Evolutionary conservation across 2,113 vertebrate species (phyloP).

Genomic region (Pteropus alecto): DNA sequence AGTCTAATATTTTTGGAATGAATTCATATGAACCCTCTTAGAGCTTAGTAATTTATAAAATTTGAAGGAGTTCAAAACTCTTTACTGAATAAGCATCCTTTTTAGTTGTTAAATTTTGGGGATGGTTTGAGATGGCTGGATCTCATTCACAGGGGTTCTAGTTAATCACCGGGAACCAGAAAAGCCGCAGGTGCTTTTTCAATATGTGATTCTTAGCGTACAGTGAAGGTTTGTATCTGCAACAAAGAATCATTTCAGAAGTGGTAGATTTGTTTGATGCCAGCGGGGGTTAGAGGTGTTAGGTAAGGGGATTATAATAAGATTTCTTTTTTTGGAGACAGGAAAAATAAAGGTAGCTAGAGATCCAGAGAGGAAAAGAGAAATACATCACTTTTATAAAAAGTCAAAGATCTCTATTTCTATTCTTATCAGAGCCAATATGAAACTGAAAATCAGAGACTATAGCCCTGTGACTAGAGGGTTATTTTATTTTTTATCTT

Average conservation of each 20-base stretch:
- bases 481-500: constrained; percentile 17
- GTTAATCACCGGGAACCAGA: neutral
- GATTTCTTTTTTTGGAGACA: constrained; percentile 52
- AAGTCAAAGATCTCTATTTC: constrained; percentile 44
- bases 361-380: constrained; percentile 37
- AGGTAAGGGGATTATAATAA: constrained; percentile 61
- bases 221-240: constrained; percentile 24
- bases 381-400: constrained; percentile 35
- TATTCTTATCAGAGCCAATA: constrained; percentile 26
- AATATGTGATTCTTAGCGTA: neutral
- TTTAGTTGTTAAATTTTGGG: neutral
- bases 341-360: constrained; percentile 45
- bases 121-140: neutral
- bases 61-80: neutral
- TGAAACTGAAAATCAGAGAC: constrained; percentile 11
- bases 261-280: neutral
- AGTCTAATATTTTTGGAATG: constrained; percentile 22
- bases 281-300: constrained; percentile 24
- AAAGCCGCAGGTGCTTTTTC: neutral
- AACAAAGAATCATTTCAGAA: constrained; percentile 46
- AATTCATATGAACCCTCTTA: constrained; percentile 2
- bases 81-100: neutral
- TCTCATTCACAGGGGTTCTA: neutral
- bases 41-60: neutral
- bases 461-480: neutral